phyloP scores from a whole-genome alignment of 2,113 vertebrate species.

The Anoplopoma fimbria region DNA sequence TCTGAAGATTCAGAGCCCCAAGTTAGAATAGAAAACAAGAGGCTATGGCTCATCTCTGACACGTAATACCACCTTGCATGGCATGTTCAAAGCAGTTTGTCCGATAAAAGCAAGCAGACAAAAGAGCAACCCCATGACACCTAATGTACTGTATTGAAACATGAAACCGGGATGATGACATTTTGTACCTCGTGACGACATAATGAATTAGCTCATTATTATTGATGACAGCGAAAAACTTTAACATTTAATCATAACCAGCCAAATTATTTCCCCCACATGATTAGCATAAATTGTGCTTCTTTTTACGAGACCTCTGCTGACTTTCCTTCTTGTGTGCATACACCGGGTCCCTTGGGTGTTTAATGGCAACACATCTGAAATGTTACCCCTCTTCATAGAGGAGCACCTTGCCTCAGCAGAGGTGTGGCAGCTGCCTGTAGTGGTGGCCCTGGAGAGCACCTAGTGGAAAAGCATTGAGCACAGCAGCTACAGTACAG shows the following conservation, averaged over 20 bases:
- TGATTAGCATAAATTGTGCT: conserved; percentile 18
- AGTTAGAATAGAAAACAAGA: conserved; percentile 53
- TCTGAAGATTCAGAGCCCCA: conserved; percentile 36
- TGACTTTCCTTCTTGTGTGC: conserved; percentile 17
- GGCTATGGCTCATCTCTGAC: conserved; percentile 40
- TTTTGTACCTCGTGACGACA: neutral
- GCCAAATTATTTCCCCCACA: conserved; percentile 1
- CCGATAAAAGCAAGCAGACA: conserved; percentile 30
- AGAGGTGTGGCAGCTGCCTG: conserved; percentile 64
- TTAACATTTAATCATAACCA: neutral
- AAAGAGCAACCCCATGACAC: conserved; percentile 27
- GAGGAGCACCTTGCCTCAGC: conserved; percentile 56
- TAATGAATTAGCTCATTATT: neutral
- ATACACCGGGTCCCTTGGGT: conserved; percentile 4
- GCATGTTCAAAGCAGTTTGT: conserved; percentile 36
- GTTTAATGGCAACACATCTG: conserved; percentile 60
- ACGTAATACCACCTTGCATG: conserved; percentile 39
- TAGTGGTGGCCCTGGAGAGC: conserved; percentile 68
- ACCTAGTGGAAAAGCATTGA: conserved; percentile 67
- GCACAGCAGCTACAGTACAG: conserved; percentile 49
- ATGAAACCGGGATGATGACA: neutral
- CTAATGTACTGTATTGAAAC: conserved; percentile 18
- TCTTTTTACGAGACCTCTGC: conserved; percentile 21
- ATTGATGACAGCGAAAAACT: neutral
- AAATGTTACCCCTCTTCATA: conserved; percentile 64